Base-by-base conservation (phyloP, 2,113 vertebrate species). In the Rhynchomys soricoides region DNA sequence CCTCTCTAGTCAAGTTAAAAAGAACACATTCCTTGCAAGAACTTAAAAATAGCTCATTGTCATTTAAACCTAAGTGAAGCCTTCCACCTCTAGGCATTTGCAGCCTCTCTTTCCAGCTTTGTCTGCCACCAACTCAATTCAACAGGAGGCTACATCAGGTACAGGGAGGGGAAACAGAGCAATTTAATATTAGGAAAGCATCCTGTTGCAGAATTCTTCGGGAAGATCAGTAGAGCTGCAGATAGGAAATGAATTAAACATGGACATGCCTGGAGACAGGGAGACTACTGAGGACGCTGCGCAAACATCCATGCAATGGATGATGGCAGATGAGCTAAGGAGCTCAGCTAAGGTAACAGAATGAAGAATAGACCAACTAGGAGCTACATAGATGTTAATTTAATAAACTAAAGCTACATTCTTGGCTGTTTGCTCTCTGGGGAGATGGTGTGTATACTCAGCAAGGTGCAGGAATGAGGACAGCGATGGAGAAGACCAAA, bases 211-310 rank as follows among this genome's bases (percentile, higher is more conserved):
- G 77, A 75, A 50, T 50, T 81, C 66, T 91, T 93, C 31, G 10
- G 73, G 77, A 86, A 82, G 87, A 59, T 82, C 45, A 43, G 89
- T 55, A 48, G 31, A 74, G 55, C 50, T 62, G 50, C 86, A 71
- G 48, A 50, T 3, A 71, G 73, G 78, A 52, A 64, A 62, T 86
- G 78, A 93, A 93, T 83, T 59, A 70, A 93, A 91, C 95, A 66
- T 13, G 15, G 37, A 21, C 59, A 16, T n/a, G 22, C 13, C 15
- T 22, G 85, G 86, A 89, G 82, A 13, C 15, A n/a, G 70, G 3
- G 16, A 73, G n/a, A 17, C 82, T 64, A 15, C 1, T 77, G 37
- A 94, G 43, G 77, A 66, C 11, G 73, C 43, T n/a, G 4, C 12
- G 24, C 57, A 66, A 90, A 81, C 62, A 52, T 26, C 24, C 31